Base-by-base conservation (phyloP, 2,113 vertebrate genomes). In the Pterocles orientalis region DNA sequence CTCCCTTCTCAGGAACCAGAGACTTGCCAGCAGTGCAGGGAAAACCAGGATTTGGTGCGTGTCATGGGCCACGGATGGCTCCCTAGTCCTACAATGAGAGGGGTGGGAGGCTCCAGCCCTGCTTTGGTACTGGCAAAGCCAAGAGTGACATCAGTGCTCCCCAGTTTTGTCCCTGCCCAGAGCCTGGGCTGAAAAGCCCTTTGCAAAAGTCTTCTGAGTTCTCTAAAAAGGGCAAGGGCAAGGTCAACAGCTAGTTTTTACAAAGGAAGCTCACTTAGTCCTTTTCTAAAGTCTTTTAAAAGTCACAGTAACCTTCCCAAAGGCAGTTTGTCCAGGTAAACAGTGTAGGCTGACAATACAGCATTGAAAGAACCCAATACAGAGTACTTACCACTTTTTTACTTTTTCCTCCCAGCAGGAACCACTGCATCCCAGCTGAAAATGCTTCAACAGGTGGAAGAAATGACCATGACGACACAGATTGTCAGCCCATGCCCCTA, bases 161-260 rank as follows among this genome's bases (percentile, higher is more conserved):
- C 39, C 1, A 5, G 66, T 76, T 94, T 94, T 82, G 79, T 80
- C 80, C 31, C 58, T 92, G 76, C 58, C 62, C 39, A 34, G 58
- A 88, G 83, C 53, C 71, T 45, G 62, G 18, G 24, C 50, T 94
- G 91, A 80, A 94, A 72, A 77, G 89, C 78, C 85, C 78, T 93
- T 87, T 85, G 82, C 47, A 3, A 58, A 92, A 82, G 48, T 73
- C 77, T 53, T 29, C 47, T 1, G 80, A 69, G 50, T 56, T 82
- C 43, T 91, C 43, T 66, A 43, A 68, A 23, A 64, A 87, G 78
- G 57, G 29, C 73, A 66, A 87, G 54, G 58, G 73, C 70, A 84
- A 87, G 54, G 58, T 69, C 70, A 84, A 76, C 7, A 68, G 53
- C 71, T 56, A 47, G 50, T 51, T 80, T 58, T 75, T 57, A 88